Conservation (phyloP, 2,888 invertebrate species). For the Amitus sp. region DNA sequence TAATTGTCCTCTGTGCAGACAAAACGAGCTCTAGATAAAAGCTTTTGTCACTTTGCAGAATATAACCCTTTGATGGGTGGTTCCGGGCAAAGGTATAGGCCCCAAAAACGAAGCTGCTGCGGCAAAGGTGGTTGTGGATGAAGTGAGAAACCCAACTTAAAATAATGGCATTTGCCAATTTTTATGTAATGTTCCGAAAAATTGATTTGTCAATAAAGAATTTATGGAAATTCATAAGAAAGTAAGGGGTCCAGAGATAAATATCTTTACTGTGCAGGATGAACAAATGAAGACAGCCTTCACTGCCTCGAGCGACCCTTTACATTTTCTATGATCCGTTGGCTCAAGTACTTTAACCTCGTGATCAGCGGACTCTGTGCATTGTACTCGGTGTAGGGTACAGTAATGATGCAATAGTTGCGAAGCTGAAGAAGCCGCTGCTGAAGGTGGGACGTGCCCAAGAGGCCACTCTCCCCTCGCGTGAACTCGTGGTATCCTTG, state of each 20-base stretch:
- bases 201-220: no score
- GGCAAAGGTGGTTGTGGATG: slow-evolving; percentile 61
- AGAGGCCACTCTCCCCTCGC: slow-evolving; percentile 70
- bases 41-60: no score
- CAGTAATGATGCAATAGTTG: slow-evolving; percentile 42
- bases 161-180: no score
- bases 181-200: no score
- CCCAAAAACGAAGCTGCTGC: slow-evolving; percentile 60
- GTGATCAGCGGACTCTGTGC: slow-evolving; percentile 73
- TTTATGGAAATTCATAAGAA: no score
- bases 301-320: no score
- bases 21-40: no score
- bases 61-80: slow-evolving; percentile 63
- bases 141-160: no score
- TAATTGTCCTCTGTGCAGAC: no score
- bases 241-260: no score
- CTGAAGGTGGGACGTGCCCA: slow-evolving; percentile 71
- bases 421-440: slow-evolving; percentile 68
- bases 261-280: slow-evolving; percentile 26
- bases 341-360: slow-evolving; percentile 36
- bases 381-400: slow-evolving; percentile 67
- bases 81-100: slow-evolving; percentile 53
- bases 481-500: slow-evolving; percentile 80
- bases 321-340: slow-evolving; percentile 8
- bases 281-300: no score